These are phyloP conservation scores for Zeuzera pyrina DNA, from an alignment of 2,888 invertebrate species.

Conservation along the genomic window DNA sequence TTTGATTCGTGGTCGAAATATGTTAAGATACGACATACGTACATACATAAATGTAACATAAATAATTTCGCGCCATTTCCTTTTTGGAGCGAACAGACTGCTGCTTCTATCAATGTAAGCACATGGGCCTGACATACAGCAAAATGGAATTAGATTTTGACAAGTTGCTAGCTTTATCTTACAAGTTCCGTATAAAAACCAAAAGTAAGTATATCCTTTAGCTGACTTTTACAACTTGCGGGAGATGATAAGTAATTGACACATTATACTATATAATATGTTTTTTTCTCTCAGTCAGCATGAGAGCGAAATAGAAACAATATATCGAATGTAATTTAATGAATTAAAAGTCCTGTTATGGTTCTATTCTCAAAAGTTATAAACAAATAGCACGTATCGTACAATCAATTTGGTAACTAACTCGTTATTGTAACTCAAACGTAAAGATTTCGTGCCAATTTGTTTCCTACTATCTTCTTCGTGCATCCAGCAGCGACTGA, in stretches of 20 bases:
- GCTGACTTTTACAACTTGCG: slow-evolving; percentile 1
- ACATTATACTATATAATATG: neutral
- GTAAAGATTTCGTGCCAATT: slow-evolving; percentile 36
- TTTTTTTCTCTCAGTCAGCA: neutral
- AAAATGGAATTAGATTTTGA: no score
- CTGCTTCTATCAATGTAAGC: no score
- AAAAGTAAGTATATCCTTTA: neutral
- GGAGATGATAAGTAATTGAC: neutral
- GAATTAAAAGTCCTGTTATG: neutral
- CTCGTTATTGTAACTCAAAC: slow-evolving; percentile 1
- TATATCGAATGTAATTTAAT: neutral
- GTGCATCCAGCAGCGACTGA: slow-evolving; percentile 38
- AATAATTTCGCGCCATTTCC: no score
- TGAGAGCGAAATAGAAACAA: neutral
- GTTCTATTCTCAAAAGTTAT: neutral
- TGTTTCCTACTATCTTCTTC: slow-evolving; percentile 40
- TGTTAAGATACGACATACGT: no score
- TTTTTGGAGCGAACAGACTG: no score
- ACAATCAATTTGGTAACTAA: slow-evolving; percentile 3
- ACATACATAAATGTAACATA: no score
- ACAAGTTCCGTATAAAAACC: no score
- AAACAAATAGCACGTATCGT: slow-evolving; percentile 1
- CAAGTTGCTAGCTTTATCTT: no score
- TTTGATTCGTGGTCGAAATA: no score
- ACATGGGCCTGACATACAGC: no score